Base-by-base conservation (phyloP, 1,140 invertebrate species). In the Drosophila murphyi region DNA sequence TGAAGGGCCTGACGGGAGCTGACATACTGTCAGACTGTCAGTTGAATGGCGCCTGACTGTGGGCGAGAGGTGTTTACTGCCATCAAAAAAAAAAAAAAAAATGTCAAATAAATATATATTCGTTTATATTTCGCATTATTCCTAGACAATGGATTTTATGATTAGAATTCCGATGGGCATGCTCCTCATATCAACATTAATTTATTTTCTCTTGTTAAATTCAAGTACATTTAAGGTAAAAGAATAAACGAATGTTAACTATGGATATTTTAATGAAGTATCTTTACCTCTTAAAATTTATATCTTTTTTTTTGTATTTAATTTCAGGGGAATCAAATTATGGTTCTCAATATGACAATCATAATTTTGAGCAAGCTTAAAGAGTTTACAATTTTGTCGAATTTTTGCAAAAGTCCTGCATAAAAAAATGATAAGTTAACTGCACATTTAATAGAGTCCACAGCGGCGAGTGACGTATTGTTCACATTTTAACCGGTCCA, bases 361-460 rank as follows among this genome's bases (percentile, higher is more conserved):
- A 20, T 20, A 20, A 20, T 20, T 20, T 20, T 20, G 20, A 20
- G 20, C 20, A 20, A 20, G 20, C 20, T 20, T 20, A 20, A 1
- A 20, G 20, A 20, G 20, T 20, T 20, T 20, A 20, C 1, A 20
- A 20, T 20, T 2, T 20, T 20, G 20, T 20, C 20, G 20, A 20
- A 20, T 20, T 20, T 20, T 20, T 20, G 20, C n/a, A 3, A 47
- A 47, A 12, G 12, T 20, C 12, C 12, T 12, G n/a, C 12, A 20
- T 47, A 47, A 8, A 39, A 39, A 39, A 39, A 8, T 39, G 55
- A 41, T 7, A 48, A 67, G 43, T 55, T 39, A 50, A 63, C 45
- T 61, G 50, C 63, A 64, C 72, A 61, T 80, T 80, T 87, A 88
- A 88, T 87, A 80, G 82, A 88, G 79, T 87, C 75, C 52, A 55